Conservation (phyloP, 1,140 invertebrate genomes). For the Hestina assimilis region DNA sequence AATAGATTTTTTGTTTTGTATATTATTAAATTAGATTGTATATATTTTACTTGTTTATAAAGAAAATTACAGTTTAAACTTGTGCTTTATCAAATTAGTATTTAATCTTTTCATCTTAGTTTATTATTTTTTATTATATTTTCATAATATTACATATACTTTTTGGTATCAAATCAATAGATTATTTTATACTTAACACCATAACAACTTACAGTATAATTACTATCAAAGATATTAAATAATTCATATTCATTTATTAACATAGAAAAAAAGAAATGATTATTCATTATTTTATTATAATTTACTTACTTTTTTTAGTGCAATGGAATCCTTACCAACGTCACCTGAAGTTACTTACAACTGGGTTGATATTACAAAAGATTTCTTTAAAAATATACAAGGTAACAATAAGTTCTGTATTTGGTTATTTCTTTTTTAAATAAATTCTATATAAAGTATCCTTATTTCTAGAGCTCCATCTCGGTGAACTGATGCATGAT, state of each 20-base stretch:
- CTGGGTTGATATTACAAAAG: constrained; percentile 88
- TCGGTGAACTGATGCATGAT: constrained; percentile 94
- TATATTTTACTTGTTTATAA: too few species aligned
- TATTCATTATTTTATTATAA: constrained; percentile 1
- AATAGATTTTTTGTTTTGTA: not conserved
- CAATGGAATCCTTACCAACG: constrained; percentile 62
- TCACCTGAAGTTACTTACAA: constrained; percentile 80
- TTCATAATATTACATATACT: too few species aligned
- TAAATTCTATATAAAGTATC: not conserved
- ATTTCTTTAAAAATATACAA: constrained; percentile 87
- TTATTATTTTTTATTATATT: too few species aligned
- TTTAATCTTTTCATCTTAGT: too few species aligned
- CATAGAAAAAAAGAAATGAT: too few species aligned
- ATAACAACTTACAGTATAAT: too few species aligned
- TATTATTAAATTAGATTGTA: not conserved
- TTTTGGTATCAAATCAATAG: too few species aligned
- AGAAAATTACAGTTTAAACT: too few species aligned
- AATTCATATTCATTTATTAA: too few species aligned
- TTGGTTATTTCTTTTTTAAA: not conserved
- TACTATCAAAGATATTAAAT: too few species aligned
- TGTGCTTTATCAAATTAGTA: too few species aligned
- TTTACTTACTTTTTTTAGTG: constrained; percentile 35
- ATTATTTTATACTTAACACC: too few species aligned
- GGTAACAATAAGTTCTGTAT: constrained; percentile 72
- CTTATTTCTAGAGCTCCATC: constrained; percentile 83